phyloP scores from a whole-genome alignment of 2,888 invertebrate species.

The Leptinotarsa haldemani region DNA sequence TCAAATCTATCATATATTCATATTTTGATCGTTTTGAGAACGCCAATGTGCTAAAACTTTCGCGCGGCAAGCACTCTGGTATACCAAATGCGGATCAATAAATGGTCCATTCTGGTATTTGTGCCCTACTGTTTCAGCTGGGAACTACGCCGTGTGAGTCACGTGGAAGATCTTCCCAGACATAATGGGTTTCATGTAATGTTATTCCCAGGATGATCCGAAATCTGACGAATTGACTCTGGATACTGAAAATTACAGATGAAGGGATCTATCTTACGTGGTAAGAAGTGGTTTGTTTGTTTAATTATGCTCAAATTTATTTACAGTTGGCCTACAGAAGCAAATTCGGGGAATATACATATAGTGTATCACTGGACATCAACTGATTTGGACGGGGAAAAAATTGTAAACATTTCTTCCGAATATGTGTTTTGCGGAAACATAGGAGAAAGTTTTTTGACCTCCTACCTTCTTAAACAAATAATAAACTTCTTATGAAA shows the following conservation, averaged over 20 bases:
- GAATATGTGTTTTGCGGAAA: too few relatives aligned
- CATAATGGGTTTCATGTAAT: conserved; percentile 2
- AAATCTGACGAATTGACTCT: neutral
- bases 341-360: too few relatives aligned
- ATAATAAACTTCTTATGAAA: too few relatives aligned
- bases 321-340: too few relatives aligned
- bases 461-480: too few relatives aligned
- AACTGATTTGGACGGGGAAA: too few relatives aligned
- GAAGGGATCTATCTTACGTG: too few relatives aligned
- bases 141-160: conserved; percentile 29
- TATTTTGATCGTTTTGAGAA: neutral
- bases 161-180: conserved; percentile 21
- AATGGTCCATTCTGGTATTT: conserved; percentile 23
- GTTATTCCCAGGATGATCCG: neutral
- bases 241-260: neutral
- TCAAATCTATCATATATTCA: neutral
- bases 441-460: too few relatives aligned
- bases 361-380: too few relatives aligned
- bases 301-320: too few relatives aligned
- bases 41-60: conserved; percentile 10
- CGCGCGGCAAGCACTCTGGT: neutral
- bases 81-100: conserved; percentile 35
- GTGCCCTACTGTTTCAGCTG: conserved; percentile 21
- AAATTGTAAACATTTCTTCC: too few relatives aligned
- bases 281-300: too few relatives aligned